These are phyloP conservation scores for Caenorhabditis imperialis DNA, from an alignment of 2,888 invertebrate species.

Conservation along the genomic window DNA sequence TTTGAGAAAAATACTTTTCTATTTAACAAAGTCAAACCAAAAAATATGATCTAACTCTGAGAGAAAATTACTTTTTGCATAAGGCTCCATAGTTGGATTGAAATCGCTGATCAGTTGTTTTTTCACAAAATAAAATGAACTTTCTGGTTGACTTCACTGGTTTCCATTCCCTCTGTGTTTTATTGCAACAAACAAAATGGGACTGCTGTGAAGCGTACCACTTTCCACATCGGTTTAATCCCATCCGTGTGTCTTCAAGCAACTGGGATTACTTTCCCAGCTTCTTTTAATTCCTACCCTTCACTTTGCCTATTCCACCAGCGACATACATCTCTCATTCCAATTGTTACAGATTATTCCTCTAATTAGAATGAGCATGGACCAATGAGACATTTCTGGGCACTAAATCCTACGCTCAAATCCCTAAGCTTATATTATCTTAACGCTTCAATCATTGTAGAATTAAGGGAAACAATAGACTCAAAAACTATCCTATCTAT, in stretches of 20 bases:
- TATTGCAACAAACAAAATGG: constrained; percentile 6
- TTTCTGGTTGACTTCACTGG: too few relatives aligned
- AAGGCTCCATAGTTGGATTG: too few relatives aligned
- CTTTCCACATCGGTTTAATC: constrained; percentile 49
- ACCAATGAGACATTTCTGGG: constrained; percentile 18
- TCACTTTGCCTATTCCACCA: constrained; percentile 20
- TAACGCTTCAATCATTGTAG: neutral
- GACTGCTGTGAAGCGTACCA: neutral
- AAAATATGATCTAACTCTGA: too few relatives aligned
- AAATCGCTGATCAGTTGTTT: too few relatives aligned
- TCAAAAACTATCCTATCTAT: constrained; percentile 11
- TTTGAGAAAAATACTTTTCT: too few relatives aligned
- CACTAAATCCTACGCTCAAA: constrained; percentile 5
- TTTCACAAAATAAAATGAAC: too few relatives aligned
- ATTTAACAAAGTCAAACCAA: too few relatives aligned
- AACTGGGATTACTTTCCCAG: constrained; percentile 51
- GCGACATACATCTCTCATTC: constrained; percentile 1
- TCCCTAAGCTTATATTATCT: constrained; percentile 8
- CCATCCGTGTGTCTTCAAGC: constrained; percentile 46
- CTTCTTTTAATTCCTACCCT: constrained; percentile 45
- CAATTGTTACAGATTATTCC: constrained; percentile 35
- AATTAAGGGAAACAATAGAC: neutral
- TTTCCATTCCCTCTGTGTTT: neutral
- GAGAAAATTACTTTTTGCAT: too few relatives aligned
- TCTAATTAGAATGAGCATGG: too few relatives aligned